Base-by-base conservation (phyloP, 2,797 vertebrate species). In the Graptemys geographica region DNA sequence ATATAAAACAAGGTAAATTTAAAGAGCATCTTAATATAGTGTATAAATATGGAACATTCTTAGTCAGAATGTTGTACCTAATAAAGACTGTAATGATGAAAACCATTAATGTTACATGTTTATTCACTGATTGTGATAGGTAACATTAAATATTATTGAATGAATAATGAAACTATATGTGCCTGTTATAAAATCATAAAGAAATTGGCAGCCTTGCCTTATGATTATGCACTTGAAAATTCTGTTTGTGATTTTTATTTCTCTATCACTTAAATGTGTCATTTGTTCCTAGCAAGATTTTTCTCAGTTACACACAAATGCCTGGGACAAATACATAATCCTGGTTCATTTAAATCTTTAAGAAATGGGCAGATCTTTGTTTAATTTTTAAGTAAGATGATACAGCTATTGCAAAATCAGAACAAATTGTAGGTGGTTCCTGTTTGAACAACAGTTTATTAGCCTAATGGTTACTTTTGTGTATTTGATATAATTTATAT, bases 1-100 rank as follows among this genome's bases (percentile, higher is more conserved):
- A 15, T 1, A 0, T 49, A 51, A 31, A 79, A 27, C 37, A 52
- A 37, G 1, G 1, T 31, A 90, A 82, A 8, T 59, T 7, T 2
- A 80, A n/a, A 92, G 84, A 82, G 2, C 1, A 59, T 33, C 31
- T 33, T 33, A 33, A 16, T 62, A 12, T 33, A 62, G 7, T 18
- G 7, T 33, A 33, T 33, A 15, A 62, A 33, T 8, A 62, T 18
- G 15, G 6, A n/a, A 16, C 13, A 33, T n/a, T 62, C 1, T 0
- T 57, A 76, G 13, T 81, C 2, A 53, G 19, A 53, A 53, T 53
- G 21, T 53, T 19, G 18, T 53, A 53, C 52, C 19, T 8, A 19
- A 33, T 4, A 86, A 53, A 21, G 9, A 41, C 7, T 81, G 4
- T 2, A 5, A 9, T 10, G 2, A 13, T 47, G 2, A 88, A 1